phyloP scores from a whole-genome alignment of 2,797 vertebrate genomes.

The Podarcis lilfordi region DNA sequence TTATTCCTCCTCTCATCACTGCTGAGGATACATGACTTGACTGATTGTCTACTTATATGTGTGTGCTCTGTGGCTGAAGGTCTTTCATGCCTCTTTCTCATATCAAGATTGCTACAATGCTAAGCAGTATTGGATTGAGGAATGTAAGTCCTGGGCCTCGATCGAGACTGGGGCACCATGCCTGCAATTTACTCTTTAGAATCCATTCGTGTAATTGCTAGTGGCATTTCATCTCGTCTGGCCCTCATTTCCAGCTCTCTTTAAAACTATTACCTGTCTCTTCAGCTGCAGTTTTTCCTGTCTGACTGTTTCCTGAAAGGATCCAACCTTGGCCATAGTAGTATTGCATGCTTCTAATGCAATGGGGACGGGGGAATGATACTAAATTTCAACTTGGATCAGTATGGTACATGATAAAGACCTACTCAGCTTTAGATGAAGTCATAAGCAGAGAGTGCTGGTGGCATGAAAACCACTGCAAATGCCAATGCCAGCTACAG shows the following conservation, averaged over 20 bases:
- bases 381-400: conserved; percentile 6
- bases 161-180: neutral
- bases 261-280: neutral
- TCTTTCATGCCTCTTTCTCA: no score
- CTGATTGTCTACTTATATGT: no score
- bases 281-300: neutral
- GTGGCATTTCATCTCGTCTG: neutral
- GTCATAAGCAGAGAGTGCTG: conserved; percentile 16
- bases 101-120: no score
- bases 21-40: neutral
- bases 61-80: no score
- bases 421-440: conserved; percentile 11
- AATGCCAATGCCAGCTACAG: conserved; percentile 1
- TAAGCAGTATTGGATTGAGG: no score
- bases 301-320: neutral
- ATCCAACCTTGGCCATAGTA: neutral
- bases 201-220: neutral
- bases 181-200: neutral
- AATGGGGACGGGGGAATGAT: neutral
- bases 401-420: conserved; percentile 19
- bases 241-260: neutral
- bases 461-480: neutral
- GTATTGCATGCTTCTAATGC: neutral
- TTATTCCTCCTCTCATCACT: no score
- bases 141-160: neutral